Conservation (phyloP, 2,113 vertebrate genomes). For the Myocastor coypus region DNA sequence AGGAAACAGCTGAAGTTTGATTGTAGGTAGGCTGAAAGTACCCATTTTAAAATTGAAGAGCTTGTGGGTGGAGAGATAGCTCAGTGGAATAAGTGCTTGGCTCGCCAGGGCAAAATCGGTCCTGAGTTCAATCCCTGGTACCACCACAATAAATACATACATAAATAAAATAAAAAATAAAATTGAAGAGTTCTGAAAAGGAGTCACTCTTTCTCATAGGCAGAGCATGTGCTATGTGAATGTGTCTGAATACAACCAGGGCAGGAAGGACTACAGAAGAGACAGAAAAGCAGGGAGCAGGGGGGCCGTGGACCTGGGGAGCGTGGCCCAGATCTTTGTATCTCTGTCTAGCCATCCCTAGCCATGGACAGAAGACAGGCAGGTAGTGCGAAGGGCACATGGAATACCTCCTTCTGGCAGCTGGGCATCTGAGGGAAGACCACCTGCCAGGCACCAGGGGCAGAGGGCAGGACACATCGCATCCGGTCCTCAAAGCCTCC, state of each 20-base stretch:
- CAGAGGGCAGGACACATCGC: rapidly evolving
- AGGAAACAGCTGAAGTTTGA: not conserved
- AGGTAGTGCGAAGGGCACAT: not conserved
- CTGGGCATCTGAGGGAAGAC: not conserved
- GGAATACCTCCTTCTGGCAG: not conserved
- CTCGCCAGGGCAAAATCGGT: too few relatives aligned
- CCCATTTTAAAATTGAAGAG: not conserved
- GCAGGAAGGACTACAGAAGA: too few relatives aligned
- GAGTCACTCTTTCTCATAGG: not conserved
- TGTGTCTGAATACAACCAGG: not conserved
- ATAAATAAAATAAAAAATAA: too few relatives aligned
- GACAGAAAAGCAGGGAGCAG: too few relatives aligned
- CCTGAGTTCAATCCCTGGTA: too few relatives aligned
- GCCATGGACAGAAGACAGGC: not conserved
- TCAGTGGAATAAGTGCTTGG: too few relatives aligned
- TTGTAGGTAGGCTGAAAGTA: not conserved
- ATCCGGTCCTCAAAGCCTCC: not conserved
- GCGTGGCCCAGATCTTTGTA: not conserved
- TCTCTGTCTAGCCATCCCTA: not conserved
- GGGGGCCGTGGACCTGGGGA: not conserved
- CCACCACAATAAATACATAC: too few relatives aligned
- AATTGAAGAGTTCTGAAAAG: not conserved
- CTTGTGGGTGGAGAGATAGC: not conserved
- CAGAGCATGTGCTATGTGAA: not conserved
- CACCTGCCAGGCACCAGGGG: not conserved